Evolutionary conservation across 2,888 invertebrate genomes (phyloP).

Genomic region (Saturnia japonica): DNA sequence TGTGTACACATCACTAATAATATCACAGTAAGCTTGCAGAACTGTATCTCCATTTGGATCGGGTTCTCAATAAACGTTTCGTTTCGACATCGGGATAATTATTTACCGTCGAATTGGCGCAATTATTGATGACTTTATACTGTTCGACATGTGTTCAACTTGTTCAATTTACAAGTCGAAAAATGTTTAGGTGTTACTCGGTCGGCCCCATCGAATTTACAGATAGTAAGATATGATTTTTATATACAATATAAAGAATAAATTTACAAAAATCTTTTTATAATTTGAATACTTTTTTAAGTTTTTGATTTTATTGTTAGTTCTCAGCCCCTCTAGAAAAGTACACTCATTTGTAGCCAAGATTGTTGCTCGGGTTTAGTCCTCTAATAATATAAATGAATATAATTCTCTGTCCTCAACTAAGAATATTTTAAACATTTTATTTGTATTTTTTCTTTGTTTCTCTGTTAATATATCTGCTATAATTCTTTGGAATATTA

Average conservation of each 20-base stretch:
- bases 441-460: no score
- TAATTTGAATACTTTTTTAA: no score
- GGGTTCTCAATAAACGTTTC: constrained; percentile 54
- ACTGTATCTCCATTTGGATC: constrained; percentile 47
- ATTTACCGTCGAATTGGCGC: constrained; percentile 65
- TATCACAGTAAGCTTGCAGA: constrained; percentile 21
- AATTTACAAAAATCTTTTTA: no score
- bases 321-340: no score
- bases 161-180: neutral
- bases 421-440: no score
- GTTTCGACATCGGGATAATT: constrained; percentile 59
- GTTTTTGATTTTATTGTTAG: no score
- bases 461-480: no score
- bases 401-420: no score
- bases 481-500: no score
- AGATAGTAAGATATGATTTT: neutral
- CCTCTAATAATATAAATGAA: no score
- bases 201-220: neutral
- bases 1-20: constrained; percentile 8
- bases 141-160: neutral
- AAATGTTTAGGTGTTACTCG: neutral
- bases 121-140: constrained; percentile 48
- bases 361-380: no score
- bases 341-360: no score
- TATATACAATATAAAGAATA: neutral